Evolutionary conservation across 2,888 invertebrate species (phyloP).

Genomic region (Pheosia tremula): DNA sequence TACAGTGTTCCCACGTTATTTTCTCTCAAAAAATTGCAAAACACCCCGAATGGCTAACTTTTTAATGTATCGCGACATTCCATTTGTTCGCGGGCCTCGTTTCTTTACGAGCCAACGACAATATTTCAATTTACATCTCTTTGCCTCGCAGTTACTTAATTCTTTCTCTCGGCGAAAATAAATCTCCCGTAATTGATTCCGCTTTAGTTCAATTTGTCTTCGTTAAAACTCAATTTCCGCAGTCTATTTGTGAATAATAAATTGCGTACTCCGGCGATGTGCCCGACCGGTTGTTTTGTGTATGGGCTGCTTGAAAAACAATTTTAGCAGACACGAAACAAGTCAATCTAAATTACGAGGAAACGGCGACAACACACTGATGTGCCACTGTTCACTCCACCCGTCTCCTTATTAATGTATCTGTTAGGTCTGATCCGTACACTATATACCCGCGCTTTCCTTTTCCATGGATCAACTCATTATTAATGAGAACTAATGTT

Average conservation of each 20-base stretch:
- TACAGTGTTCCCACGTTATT: conserved; percentile 25
- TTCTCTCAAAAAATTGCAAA: conserved; percentile 45
- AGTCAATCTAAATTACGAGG: conserved; percentile 74
- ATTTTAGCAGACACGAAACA: conserved; percentile 60
- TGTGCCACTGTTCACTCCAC: conserved; percentile 41
- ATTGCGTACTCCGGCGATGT: conserved; percentile 73
- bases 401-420: conserved; percentile 46
- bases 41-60: conserved; percentile 50
- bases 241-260: conserved; percentile 82
- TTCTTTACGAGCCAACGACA: conserved; percentile 62
- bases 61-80: conserved; percentile 55
- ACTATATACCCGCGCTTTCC: not conserved
- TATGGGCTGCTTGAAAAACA: conserved; percentile 57
- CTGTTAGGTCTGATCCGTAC: conserved; percentile 3
- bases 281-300: conserved; percentile 62
- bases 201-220: conserved; percentile 83
- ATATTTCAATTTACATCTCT: conserved; percentile 80
- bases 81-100: conserved; percentile 55
- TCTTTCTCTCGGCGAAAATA: conserved; percentile 78
- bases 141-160: conserved; percentile 75
- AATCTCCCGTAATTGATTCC: conserved; percentile 82
- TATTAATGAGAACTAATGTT: not conserved
- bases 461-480: not conserved
- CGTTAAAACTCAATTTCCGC: conserved; percentile 82
- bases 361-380: conserved; percentile 37